Conservation (phyloP, 2,888 invertebrate species). For the Mallateleia sp. region DNA sequence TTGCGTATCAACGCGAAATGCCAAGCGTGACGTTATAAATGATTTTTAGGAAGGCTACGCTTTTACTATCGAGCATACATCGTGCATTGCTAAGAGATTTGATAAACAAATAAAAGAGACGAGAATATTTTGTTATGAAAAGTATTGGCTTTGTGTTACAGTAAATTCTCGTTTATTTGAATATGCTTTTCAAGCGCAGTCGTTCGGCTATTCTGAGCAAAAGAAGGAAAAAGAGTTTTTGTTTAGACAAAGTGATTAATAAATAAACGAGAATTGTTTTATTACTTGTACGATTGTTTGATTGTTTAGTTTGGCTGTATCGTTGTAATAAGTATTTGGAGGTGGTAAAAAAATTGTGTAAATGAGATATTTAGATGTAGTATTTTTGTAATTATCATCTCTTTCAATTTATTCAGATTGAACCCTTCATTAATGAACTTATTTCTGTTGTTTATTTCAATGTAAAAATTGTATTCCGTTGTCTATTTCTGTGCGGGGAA, state of each 20-base stretch:
- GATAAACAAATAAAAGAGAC: slow-evolving; percentile 66
- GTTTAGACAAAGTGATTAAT: slow-evolving; percentile 1
- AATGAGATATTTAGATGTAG: too few species aligned
- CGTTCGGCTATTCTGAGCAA: slow-evolving; percentile 37
- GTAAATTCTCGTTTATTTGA: slow-evolving; percentile 47
- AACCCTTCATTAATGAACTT: not conserved
- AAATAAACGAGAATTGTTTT: slow-evolving; percentile 17
- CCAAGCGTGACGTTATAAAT: slow-evolving; percentile 57
- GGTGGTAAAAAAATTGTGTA: too few species aligned
- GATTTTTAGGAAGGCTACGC: slow-evolving; percentile 65
- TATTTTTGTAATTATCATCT: slow-evolving; percentile 7
- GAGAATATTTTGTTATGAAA: slow-evolving; percentile 4
- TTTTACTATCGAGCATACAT: slow-evolving; percentile 61
- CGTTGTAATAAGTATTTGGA: too few species aligned
- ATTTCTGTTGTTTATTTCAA: not conserved
- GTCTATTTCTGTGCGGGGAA: not conserved
- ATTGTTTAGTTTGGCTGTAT: too few species aligned
- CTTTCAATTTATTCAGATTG: not conserved
- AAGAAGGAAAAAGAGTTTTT: slow-evolving; percentile 8
- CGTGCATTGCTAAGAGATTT: slow-evolving; percentile 68
- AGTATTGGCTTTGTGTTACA: slow-evolving; percentile 14
- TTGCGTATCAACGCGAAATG: too few species aligned
- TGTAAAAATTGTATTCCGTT: not conserved
- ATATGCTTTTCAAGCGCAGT: slow-evolving; percentile 31
- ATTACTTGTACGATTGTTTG: too few species aligned